Evolutionary conservation across 2,113 vertebrate species (phyloP), one percentile per base, ranked within the genome.

Genomic region (Mirza zaza): DNA sequence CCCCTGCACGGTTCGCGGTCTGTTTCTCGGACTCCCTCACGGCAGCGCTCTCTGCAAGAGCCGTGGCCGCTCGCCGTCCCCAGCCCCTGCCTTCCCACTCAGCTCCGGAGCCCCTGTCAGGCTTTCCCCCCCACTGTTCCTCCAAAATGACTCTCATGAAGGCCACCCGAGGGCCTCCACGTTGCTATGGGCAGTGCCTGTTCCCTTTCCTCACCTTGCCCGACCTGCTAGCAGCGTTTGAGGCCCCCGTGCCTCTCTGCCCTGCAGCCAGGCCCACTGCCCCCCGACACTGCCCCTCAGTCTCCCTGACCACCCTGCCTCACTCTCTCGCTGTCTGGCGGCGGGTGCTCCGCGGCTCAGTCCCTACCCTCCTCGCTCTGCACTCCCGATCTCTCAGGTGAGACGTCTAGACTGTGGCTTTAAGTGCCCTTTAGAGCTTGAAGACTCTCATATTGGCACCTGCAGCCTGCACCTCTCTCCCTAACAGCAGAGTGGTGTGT

Each of bases 161-260:
- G 80, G 50, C 21, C 17, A 11, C 3, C 50, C 17, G 27, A 45
- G 7, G 20, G 39, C 20, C n/a, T 63, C 9, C 61, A 27, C 27
- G 3, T 14, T n/a, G 82, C 18, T n/a, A 9, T n/a, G 5, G 32
- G 63, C n/a, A 59, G 9, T 13, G 93, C 59, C 25, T 23, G 29
- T 73, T 39, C 6, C 45, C 29, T 3, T 67, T 17, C 27, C 32
- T 75, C 23, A 27, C 25, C 0, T 61, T 23, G 48, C 52, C 34
- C 34, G 52, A 67, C 36, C 7, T 20, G 34, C 14, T 20, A 39
- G 80, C 29, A 52, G 73, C 29, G 1, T 27, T 57, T 50, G 55
- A 11, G 7, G 15, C 2, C 14, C 18, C 23, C 18, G 8, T 13
- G 13, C 6, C 45, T 4, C 2, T 36, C 23, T 65, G 32, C 6